Base-by-base conservation (phyloP, 2,113 vertebrate species). In the Aptenodytes patagonicus region DNA sequence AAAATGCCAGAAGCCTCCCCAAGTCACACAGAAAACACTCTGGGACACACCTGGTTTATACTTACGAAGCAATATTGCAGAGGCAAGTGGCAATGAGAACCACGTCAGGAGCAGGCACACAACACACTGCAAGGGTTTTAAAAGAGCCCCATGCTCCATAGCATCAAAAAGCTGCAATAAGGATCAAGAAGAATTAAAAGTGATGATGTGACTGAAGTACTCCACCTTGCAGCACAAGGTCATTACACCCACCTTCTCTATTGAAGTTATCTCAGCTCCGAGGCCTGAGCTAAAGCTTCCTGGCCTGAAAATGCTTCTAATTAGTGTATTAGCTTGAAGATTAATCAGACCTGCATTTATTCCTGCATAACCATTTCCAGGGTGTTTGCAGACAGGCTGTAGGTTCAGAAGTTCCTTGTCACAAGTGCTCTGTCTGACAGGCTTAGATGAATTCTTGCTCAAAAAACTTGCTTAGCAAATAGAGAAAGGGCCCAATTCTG, bases 171-270 rank as follows among this genome's bases (percentile, higher is more conserved):
- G 16, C 44, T 66, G 7, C 52, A 73, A 51, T 14, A n/a, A 38
- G 11, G 28, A 92, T 91, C 68, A 89, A 89, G 68, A 89, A 95
- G 51, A 95, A 97, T 77, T 93, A 83, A 94, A 93, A 89, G 15
- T 34, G 65, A 36, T 64, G 36, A 36, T 54, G 70, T 90, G 42
- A 73, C 58, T 89, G 75, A 93, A 90, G 58, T 54, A 92, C 75
- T 72, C 72, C 55, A 84, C 75, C 65, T 83, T 77, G 38, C 47
- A 90, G 80, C 19, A 42, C 17, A 55, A 91, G 54, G 55, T 84
- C 83, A n/a, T 66, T 60, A 54, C 15, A 60, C 13, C 7, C 24
- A 24, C 47, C 34, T 89, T 47, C 47, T 28, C 65, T 84, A 20
- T 25, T 90, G 68, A 84, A 90, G 75, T 70, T 22, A 73, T 51